Base-by-base conservation (phyloP, 2,113 vertebrate genomes). In the Laterallus jamaicensis region DNA sequence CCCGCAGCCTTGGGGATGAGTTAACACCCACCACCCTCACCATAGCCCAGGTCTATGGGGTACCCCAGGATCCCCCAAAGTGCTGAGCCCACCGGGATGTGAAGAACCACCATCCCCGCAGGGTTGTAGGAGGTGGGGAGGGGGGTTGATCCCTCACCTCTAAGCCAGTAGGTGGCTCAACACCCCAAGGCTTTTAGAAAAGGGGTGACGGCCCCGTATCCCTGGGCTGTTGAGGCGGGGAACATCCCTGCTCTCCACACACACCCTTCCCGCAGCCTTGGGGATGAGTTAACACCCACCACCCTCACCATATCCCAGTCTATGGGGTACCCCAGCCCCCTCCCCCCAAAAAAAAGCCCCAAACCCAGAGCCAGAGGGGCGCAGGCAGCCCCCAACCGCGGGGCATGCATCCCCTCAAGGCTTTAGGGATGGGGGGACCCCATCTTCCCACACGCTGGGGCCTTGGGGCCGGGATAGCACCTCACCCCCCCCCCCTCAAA, bases 161-260 rank as follows among this genome's bases (percentile, higher is more conserved):
- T 31, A 3, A 63, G 13, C 6, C 40, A 4, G 22, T 24, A 6
- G 39, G 22, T 62, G 11, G 26, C 15, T 75, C 62, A 44, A 28
- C 32, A 37, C 15, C 5, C 10, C 8, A 16, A 64, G 9, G 2
- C 10, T 10, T 0, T 4, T 1, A 16, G 3, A 11, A 18, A 69
- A 59, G 39, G 15, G 9, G 17, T 24, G 3, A n/a, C 1, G 0
- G 0, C 3, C 5, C 18, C n/a, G 1, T 0, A 16, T 3, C 42
- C 29, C 3, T 0, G 10, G 15, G 19, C 14, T 1, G 0, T 1
- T 1, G 25, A 18, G 22, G 22, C 0, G 9, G 54, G 26, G n/a
- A 35, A 22, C 39, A 58, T 9, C 50, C 21, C 25, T 5, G 11
- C 13, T 10, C 15, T 25, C 10, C 47, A 8, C 59, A 29, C 25